These are phyloP conservation scores for Listrodromus nycthemerus DNA, from an alignment of 2,888 invertebrate species.

Conservation along the genomic window DNA sequence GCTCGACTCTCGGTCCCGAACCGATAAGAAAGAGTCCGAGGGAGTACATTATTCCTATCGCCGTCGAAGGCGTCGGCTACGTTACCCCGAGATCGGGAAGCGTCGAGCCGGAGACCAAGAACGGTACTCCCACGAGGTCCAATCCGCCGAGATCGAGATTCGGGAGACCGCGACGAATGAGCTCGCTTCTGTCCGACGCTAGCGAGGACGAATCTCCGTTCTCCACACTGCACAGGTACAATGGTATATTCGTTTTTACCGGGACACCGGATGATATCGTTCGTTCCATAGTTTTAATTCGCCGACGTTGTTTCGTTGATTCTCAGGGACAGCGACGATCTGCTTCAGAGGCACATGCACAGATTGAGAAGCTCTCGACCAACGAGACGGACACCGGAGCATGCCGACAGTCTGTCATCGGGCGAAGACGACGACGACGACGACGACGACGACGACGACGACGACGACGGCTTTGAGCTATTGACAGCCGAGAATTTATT, in stretches of 20 bases:
- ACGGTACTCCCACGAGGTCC: slow-evolving; percentile 86
- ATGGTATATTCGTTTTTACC: neutral
- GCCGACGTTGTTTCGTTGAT: slow-evolving; percentile 42
- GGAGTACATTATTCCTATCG: slow-evolving; percentile 97
- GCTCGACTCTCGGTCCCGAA: slow-evolving; percentile 86
- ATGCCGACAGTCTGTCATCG: slow-evolving; percentile 94
- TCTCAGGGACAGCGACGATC: slow-evolving; percentile 80
- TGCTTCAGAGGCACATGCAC: slow-evolving; percentile 82
- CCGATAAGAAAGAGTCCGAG: slow-evolving; percentile 95
- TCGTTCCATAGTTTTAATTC: slow-evolving; percentile 22
- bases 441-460: slow-evolving; percentile 94
- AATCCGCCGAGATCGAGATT: slow-evolving; percentile 84
- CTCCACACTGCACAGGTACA: slow-evolving; percentile 85
- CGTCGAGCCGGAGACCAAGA: slow-evolving; percentile 90
- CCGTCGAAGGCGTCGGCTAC: slow-evolving; percentile 95
- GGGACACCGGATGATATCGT: neutral
- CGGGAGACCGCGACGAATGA: slow-evolving; percentile 88
- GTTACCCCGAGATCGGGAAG: slow-evolving; percentile 92
- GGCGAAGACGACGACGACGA: slow-evolving; percentile 95
- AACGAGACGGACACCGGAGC: slow-evolving; percentile 87
- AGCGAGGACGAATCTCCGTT: slow-evolving; percentile 87
- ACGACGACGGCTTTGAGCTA: slow-evolving; percentile 96
- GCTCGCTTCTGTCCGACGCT: slow-evolving; percentile 85
- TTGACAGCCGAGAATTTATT: slow-evolving; percentile 96
- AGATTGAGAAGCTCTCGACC: slow-evolving; percentile 89